phyloP scores from a whole-genome alignment of 1,140 invertebrate species.

The Drosophila pallidifrons region DNA sequence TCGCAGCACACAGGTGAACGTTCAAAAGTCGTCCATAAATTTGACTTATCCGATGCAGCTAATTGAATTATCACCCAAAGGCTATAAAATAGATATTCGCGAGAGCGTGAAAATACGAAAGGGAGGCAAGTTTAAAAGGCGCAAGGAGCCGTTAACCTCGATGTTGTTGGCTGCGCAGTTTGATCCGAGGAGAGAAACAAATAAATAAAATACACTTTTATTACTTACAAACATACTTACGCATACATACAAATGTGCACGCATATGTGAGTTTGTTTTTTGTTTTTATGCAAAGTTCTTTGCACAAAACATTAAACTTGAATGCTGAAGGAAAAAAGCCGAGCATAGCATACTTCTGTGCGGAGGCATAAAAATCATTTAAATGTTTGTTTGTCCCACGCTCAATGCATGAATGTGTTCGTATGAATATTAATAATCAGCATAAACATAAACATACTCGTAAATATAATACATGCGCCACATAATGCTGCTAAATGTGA shows the following conservation, averaged over 20 bases:
- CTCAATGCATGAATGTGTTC: conserved; percentile 60
- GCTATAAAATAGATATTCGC: conserved; percentile 38
- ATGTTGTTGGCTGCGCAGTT: conserved; percentile 10
- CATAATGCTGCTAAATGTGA: conserved; percentile 40
- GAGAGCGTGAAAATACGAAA: too few species aligned
- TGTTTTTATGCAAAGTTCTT: conserved; percentile 59
- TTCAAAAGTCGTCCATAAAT: conserved; percentile 48
- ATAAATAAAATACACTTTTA: conserved; percentile 71
- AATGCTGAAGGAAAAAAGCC: conserved; percentile 50
- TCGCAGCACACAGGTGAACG: conserved; percentile 8
- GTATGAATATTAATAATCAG: conserved; percentile 66
- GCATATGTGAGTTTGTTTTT: conserved; percentile 20
- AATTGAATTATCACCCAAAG: conserved; percentile 67
- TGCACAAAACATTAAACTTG: conserved; percentile 71
- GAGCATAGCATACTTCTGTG: conserved; percentile 50
- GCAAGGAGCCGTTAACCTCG: conserved; percentile 19
- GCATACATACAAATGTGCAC: conserved; percentile 19
- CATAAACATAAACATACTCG: conserved; percentile 47
- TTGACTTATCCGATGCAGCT: conserved; percentile 55
- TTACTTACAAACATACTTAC: conserved; percentile 19
- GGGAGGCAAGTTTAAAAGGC: conserved; percentile 19
- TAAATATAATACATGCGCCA: conserved; percentile 55
- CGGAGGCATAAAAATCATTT: conserved; percentile 73
- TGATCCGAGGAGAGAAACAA: conserved; percentile 34
- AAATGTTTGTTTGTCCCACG: conserved; percentile 63